These are phyloP conservation scores for Rhinoderma darwinii DNA, from an alignment of 2,113 vertebrate genomes.

Conservation along the genomic window DNA sequence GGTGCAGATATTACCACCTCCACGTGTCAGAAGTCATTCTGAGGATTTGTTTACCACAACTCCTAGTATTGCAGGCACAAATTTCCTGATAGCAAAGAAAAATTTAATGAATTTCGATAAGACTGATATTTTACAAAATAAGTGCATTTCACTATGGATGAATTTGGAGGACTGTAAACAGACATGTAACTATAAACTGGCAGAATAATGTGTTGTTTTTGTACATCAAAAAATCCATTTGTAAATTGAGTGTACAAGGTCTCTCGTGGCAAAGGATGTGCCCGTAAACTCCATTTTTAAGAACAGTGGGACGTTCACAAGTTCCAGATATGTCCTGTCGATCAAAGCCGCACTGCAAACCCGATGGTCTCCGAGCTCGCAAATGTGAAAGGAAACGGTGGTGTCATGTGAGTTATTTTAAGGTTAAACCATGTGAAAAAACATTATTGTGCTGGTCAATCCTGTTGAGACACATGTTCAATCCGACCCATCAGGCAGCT, in stretches of 20 bases:
- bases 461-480: constrained; percentile 16
- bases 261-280: not conserved
- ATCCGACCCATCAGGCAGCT: constrained; percentile 3
- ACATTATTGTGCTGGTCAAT: constrained; percentile 11
- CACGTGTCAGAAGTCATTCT: no score
- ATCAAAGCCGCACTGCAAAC: constrained; percentile 23
- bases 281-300: not conserved
- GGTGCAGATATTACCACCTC: not conserved
- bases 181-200: not conserved
- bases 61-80: no score
- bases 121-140: not conserved
- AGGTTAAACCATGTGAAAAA: constrained; percentile 38
- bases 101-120: not conserved
- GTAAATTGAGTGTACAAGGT: not conserved
- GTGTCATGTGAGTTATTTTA: constrained; percentile 30
- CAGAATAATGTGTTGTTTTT: not conserved
- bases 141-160: not conserved
- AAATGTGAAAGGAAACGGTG: constrained; percentile 4
- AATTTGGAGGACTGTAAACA: not conserved
- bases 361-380: not conserved
- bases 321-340: not conserved
- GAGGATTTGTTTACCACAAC: no score
- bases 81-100: no score
- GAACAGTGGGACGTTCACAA: constrained; percentile 33
- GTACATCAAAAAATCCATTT: not conserved